phyloP scores from a whole-genome alignment of 2,888 invertebrate species.

The Amorpha juglandis region DNA sequence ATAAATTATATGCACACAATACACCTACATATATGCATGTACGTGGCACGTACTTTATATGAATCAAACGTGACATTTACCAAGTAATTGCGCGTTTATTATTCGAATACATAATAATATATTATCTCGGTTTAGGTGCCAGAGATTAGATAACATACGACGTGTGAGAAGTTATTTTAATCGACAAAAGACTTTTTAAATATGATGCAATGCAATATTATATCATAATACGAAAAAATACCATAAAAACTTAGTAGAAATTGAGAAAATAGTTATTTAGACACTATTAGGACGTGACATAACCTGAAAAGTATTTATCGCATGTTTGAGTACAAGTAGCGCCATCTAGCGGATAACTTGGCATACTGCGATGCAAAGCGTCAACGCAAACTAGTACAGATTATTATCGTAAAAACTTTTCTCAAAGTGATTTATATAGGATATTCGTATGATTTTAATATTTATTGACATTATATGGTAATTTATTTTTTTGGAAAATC shows the following conservation, averaged over 20 bases:
- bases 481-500: neutral
- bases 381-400: neutral
- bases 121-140: conserved; percentile 44
- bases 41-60: conserved; percentile 46
- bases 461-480: neutral
- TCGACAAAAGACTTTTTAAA: neutral
- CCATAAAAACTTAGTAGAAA: neutral
- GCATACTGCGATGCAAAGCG: neutral
- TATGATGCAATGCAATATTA: neutral
- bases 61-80: conserved; percentile 35
- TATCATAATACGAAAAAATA: neutral
- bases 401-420: neutral
- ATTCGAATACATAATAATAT: conserved; percentile 51
- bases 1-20: neutral
- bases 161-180: conserved; percentile 7
- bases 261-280: neutral
- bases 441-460: neutral
- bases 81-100: conserved; percentile 55
- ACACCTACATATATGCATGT: neutral
- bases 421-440: neutral
- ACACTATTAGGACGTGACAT: neutral
- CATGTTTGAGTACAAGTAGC: conserved; percentile 15
- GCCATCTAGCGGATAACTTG: conserved; percentile 32
- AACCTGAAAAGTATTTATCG: conserved; percentile 4
- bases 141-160: conserved; percentile 55